Conservation (phyloP, 2,888 invertebrate species). For the Drosophila pullipes region DNA sequence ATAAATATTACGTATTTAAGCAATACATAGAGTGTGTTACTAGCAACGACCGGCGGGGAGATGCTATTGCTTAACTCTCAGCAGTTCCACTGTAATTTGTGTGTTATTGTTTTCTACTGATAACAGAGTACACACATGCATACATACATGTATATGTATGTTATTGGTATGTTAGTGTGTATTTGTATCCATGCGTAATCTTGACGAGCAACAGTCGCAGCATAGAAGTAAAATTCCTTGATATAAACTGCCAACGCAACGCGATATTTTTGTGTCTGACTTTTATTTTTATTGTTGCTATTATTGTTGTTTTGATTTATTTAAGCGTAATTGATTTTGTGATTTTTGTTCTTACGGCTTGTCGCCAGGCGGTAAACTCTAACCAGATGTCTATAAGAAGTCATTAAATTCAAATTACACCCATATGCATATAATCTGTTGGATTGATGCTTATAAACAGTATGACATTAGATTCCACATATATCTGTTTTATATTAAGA, state of each 20-base stretch:
- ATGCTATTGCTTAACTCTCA: slow-evolving; percentile 23
- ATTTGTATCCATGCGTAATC: slow-evolving; percentile 28
- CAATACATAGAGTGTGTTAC: background rate
- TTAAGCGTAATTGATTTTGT: background rate
- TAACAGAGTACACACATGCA: slow-evolving; percentile 23
- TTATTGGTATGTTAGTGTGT: slow-evolving; percentile 13
- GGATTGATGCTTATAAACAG: background rate
- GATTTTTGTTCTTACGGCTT: slow-evolving; percentile 1
- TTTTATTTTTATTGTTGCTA: background rate
- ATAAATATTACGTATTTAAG: background rate
- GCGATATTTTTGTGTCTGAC: background rate
- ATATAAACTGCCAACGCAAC: slow-evolving; percentile 32
- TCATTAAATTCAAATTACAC: background rate
- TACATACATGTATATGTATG: slow-evolving; percentile 5
- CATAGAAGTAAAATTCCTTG: slow-evolving; percentile 7
- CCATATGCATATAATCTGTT: background rate
- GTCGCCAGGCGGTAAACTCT: background rate
- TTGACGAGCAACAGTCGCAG: slow-evolving; percentile 13
- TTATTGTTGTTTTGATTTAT: slow-evolving; percentile 1
- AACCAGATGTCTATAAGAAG: background rate
- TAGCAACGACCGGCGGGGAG: slow-evolving; percentile 8
- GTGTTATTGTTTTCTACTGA: slow-evolving; percentile 36
- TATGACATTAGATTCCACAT: background rate
- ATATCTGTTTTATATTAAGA: background rate
- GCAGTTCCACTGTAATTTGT: slow-evolving; percentile 16